Conservation (phyloP, 2,797 vertebrate genomes). For the Poeciliopsis gracilis region DNA sequence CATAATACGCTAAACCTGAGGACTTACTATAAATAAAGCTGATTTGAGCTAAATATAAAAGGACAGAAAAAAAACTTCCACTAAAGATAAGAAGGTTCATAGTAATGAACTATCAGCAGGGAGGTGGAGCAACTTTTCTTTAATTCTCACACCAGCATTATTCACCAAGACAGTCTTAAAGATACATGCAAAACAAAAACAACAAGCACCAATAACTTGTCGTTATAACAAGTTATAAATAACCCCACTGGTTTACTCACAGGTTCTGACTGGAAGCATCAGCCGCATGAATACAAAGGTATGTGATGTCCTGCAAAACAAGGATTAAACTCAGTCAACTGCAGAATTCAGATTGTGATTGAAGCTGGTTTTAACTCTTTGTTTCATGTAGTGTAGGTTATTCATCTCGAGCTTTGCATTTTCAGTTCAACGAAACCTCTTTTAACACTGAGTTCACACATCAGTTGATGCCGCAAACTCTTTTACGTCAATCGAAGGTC, state of each 20-base stretch:
- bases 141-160: not conserved
- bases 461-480: not conserved
- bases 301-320: slow-evolving; percentile 86
- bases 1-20: not conserved
- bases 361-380: not conserved
- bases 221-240: not conserved
- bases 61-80: not conserved
- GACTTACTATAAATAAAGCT: not conserved
- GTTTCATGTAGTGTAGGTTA: not conserved
- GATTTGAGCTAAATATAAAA: not conserved
- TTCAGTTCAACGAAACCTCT: not conserved
- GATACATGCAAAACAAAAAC: not conserved
- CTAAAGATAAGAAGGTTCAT: not conserved
- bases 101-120: not conserved
- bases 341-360: not conserved
- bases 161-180: not conserved
- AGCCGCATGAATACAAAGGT: slow-evolving; percentile 89
- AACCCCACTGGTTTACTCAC: slow-evolving; percentile 77
- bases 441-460: not conserved
- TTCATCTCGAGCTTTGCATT: not conserved
- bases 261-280: slow-evolving; percentile 89
- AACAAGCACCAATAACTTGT: not conserved
- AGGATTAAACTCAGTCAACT: slow-evolving; percentile 12
- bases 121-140: not conserved
- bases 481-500: slow-evolving; percentile 40